phyloP scores from a whole-genome alignment of 1,140 invertebrate genomes.

The Trialeurodes vaporariorum region DNA sequence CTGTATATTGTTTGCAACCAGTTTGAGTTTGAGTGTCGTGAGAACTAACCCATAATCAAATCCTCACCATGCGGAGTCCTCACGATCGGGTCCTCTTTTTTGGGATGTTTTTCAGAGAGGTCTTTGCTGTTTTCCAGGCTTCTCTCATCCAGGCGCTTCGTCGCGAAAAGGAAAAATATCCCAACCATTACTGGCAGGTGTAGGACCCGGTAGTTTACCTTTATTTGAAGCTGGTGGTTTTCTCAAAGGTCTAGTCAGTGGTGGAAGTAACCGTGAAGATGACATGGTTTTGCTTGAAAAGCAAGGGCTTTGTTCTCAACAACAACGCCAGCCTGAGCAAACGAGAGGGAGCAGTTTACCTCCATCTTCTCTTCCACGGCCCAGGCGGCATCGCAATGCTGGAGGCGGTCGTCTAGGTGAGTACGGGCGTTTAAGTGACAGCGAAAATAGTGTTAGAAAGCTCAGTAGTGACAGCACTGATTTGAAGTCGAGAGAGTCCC shows the following conservation, averaged over 20 bases:
- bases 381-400: slow-evolving; percentile 43
- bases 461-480: slow-evolving; percentile 8
- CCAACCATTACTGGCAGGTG: slow-evolving; percentile 66
- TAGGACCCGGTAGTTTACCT: slow-evolving; percentile 33
- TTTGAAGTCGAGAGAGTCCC: slow-evolving; percentile 16
- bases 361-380: slow-evolving; percentile 51
- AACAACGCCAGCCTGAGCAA: slow-evolving; percentile 47
- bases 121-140: slow-evolving; percentile 76
- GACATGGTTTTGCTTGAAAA: slow-evolving; percentile 62
- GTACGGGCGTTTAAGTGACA: slow-evolving; percentile 26
- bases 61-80: neutral
- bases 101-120: slow-evolving; percentile 54
- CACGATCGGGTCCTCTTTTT: slow-evolving; percentile 34
- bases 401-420: slow-evolving; percentile 24
- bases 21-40: neutral
- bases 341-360: slow-evolving; percentile 43
- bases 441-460: slow-evolving; percentile 17
- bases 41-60: slow-evolving; percentile 5
- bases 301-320: slow-evolving; percentile 59
- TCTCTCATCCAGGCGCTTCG: slow-evolving; percentile 67
- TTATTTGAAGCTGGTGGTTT: slow-evolving; percentile 38
- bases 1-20: too few species aligned
- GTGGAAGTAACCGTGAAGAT: slow-evolving; percentile 35
- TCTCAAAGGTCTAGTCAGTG: slow-evolving; percentile 36
- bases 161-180: slow-evolving; percentile 70